Conservation (phyloP, 2,888 invertebrate species). For the Ptychoptera albimana region DNA sequence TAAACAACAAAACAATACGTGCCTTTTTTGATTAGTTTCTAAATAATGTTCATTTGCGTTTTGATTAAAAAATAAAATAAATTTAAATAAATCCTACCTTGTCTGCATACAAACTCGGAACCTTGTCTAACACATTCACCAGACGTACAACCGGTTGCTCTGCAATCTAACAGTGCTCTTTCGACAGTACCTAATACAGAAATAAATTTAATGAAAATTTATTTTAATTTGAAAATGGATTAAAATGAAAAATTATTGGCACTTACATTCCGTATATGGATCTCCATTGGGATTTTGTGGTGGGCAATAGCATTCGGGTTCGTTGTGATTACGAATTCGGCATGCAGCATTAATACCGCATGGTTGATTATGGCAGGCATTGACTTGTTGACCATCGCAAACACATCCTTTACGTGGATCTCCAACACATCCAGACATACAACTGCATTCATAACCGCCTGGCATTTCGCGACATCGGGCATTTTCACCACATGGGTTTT, state of each 20-base stretch:
- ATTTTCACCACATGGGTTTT: conserved; percentile 72
- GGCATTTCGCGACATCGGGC: conserved; percentile 63
- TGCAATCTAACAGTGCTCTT: conserved; percentile 53
- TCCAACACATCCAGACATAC: conserved; percentile 63
- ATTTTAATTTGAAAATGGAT: background rate
- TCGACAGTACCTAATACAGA: conserved; percentile 38
- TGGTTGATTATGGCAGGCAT: conserved; percentile 60
- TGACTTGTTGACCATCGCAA: conserved; percentile 48
- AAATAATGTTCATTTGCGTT: too few relatives aligned
- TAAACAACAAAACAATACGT: background rate
- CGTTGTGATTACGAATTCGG: conserved; percentile 44
- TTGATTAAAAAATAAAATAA: too few relatives aligned
- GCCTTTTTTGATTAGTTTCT: background rate
- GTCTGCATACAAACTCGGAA: conserved; percentile 51
- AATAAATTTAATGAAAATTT: background rate
- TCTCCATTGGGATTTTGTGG: conserved; percentile 67
- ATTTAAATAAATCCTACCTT: conserved; percentile 24
- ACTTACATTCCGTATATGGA: conserved; percentile 74
- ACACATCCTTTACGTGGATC: conserved; percentile 67
- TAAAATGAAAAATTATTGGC: background rate
- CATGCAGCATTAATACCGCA: conserved; percentile 77
- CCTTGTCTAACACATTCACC: conserved; percentile 75
- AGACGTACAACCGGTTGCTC: conserved; percentile 67
- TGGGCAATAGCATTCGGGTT: conserved; percentile 73
- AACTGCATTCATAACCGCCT: conserved; percentile 67